These are phyloP conservation scores for Manacus vitellinus DNA, from an alignment of 2,113 vertebrate genomes.

Conservation along the genomic window DNA sequence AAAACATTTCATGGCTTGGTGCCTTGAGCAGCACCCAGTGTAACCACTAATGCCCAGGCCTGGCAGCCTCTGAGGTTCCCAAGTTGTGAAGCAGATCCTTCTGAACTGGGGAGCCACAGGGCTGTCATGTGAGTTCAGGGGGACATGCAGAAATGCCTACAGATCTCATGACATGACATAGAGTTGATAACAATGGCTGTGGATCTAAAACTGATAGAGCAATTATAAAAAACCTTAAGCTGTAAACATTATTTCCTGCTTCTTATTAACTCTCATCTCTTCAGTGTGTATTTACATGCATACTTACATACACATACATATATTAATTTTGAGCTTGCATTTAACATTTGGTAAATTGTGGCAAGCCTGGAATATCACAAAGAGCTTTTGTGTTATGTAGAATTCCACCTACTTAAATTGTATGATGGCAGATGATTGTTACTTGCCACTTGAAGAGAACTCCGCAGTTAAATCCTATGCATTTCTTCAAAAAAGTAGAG, in stretches of 20 bases:
- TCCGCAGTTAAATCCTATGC: constrained; percentile 6
- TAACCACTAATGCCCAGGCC: not conserved
- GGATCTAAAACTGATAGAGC: not conserved
- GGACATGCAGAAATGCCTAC: not conserved
- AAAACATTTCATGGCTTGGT: not conserved
- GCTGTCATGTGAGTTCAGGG: not conserved
- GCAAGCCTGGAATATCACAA: not conserved
- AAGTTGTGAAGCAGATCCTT: not conserved
- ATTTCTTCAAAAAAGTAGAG: constrained; percentile 4
- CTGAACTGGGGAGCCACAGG: not conserved
- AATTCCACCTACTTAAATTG: not conserved
- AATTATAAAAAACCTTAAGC: not conserved
- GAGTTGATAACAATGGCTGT: not conserved
- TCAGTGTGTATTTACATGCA: not conserved
- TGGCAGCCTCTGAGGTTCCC: not conserved
- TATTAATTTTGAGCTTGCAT: not conserved
- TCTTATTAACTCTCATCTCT: not conserved
- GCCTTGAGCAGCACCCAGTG: not conserved
- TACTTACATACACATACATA: not conserved
- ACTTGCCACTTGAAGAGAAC: not conserved
- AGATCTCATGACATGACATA: accelerated
- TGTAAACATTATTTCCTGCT: not conserved
- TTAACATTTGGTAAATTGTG: not conserved
- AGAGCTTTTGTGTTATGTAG: not conserved
- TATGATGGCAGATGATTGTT: not conserved